Conservation (phyloP, 2,797 vertebrate genomes). For the Cyclopterus lumpus region DNA sequence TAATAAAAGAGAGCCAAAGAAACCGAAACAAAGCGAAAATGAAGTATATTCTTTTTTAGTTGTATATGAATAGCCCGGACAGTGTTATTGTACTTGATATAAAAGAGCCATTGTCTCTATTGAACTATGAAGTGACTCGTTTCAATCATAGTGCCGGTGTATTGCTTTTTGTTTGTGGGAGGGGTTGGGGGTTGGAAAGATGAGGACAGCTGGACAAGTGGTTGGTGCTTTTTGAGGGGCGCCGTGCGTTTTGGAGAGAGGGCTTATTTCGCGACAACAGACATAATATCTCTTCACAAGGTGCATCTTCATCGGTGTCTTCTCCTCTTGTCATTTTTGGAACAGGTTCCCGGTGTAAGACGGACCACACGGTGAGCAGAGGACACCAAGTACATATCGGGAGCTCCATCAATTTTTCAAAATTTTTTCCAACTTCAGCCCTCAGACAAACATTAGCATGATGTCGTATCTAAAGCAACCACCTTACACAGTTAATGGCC, state of each 20-base stretch:
- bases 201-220: conserved; percentile 81
- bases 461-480: conserved; percentile 99
- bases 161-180: conserved; percentile 31
- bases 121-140: conserved; percentile 72
- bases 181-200: conserved; percentile 52
- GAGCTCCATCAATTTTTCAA: conserved; percentile 77
- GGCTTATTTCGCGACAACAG: conserved; percentile 62
- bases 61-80: neutral
- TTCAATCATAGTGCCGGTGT: conserved; percentile 76
- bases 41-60: neutral
- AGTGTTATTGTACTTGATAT: neutral
- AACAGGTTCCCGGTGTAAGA: conserved; percentile 68
- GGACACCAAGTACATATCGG: conserved; percentile 69
- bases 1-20: neutral
- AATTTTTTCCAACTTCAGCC: conserved; percentile 88
- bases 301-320: conserved; percentile 14
- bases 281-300: neutral
- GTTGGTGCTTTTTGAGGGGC: conserved; percentile 79
- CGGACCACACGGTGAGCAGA: conserved; percentile 56
- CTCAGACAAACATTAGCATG: conserved; percentile 97
- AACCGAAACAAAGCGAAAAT: neutral
- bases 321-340: conserved; percentile 29
- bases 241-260: conserved; percentile 60
- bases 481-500: conserved; percentile 98
- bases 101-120: conserved; percentile 7